A percentile compares a stretch with the other conserved stretches of the same genome.
Conservation (phyloP, 2,113 vertebrate genomes). For the Bufo gargarizans region DNA sequence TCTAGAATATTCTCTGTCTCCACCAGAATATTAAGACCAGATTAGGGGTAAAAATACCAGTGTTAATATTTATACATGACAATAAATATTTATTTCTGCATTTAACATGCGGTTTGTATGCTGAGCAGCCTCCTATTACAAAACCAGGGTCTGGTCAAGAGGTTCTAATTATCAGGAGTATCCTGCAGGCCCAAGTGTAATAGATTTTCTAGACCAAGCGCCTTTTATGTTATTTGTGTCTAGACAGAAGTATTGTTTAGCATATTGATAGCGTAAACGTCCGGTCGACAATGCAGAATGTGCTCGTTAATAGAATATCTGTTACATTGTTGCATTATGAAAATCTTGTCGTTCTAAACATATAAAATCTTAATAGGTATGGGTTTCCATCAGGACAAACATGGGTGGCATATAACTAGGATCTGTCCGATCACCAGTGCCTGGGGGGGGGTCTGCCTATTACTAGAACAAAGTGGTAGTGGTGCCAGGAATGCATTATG, state of each 20-base stretch:
- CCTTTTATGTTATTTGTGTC: background rate
- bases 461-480: too few species aligned
- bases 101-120: conserved; percentile 9
- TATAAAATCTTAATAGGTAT: background rate
- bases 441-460: too few species aligned
- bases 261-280: background rate
- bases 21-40: conserved; percentile 8
- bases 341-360: background rate
- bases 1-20: background rate
- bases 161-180: conserved; percentile 23
- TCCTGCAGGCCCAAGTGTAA: background rate
- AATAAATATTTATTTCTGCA: conserved; percentile 48
- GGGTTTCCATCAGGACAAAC: too few species aligned
- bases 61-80: conserved; percentile 46
- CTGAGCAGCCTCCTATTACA: background rate
- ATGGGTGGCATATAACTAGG: too few species aligned
- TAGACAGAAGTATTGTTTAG: background rate
- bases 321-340: background rate
- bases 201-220: conserved; percentile 17
- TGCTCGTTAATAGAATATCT: background rate
- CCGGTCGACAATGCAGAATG: background rate
- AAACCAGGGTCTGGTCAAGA: conserved; percentile 6
- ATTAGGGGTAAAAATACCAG: conserved; percentile 25
- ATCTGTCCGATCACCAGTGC: too few species aligned
- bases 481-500: too few species aligned